Percentiles rank a stretch among this genome's conserved stretches.
Evolutionary conservation across 2,888 invertebrate species (phyloP).

Genomic region (Euphydryas editha): DNA sequence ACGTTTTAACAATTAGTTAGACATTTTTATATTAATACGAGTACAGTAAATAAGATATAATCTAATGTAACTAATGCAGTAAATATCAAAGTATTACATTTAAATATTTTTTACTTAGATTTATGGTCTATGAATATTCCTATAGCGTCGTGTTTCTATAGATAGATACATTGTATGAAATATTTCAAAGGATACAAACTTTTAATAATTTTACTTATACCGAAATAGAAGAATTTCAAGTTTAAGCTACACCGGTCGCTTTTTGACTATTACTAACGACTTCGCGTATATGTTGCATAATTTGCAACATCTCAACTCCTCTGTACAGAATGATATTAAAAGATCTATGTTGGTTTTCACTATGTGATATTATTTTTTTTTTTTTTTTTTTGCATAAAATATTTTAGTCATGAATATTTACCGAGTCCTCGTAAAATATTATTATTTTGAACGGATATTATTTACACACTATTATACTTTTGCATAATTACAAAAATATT

Average conservation of each 20-base stretch:
- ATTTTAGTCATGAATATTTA: background rate
- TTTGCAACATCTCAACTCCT: conserved; percentile 12
- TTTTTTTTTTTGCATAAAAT: background rate
- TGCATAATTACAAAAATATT: too few relatives aligned
- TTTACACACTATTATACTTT: too few relatives aligned
- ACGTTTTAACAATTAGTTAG: conserved; percentile 4
- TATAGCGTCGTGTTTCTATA: conserved; percentile 3
- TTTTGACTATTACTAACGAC: conserved; percentile 20
- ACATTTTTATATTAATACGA: background rate
- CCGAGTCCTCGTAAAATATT: background rate
- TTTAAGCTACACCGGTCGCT: conserved; percentile 11
- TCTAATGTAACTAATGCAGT: background rate
- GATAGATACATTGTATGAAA: background rate
- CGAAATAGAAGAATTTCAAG: conserved; percentile 2
- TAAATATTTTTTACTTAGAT: conserved; percentile 12
- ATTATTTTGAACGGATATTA: too few relatives aligned
- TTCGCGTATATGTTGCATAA: conserved; percentile 17
- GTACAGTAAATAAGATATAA: background rate
- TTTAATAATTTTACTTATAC: conserved; percentile 9
- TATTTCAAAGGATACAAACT: background rate
- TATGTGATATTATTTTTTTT: background rate
- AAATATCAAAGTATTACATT: conserved; percentile 7
- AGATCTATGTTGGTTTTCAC: background rate
- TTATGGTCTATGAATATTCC: conserved; percentile 7
- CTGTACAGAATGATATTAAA: background rate